Evolutionary conservation across 1,140 invertebrate genomes (phyloP).

Genomic region (Tetramorium parvispinum): DNA sequence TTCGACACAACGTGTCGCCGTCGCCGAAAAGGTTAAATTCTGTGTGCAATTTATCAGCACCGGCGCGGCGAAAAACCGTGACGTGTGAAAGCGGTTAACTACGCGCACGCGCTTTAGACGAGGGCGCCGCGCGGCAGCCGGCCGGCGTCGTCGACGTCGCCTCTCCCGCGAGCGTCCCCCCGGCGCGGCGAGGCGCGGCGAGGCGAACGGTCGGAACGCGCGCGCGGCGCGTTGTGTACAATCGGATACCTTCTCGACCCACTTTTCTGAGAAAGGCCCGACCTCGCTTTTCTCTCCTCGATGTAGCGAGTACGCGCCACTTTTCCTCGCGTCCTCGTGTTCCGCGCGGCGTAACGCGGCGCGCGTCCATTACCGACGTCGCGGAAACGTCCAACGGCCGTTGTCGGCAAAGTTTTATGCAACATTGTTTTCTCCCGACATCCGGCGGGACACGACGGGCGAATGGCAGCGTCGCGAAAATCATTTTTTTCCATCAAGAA

Average conservation of each 20-base stretch:
- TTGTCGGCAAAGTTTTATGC: neutral
- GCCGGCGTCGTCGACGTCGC: slow-evolving; percentile 16
- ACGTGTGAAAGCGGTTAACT: slow-evolving; percentile 48
- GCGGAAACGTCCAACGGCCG: slow-evolving; percentile 29
- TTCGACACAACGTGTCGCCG: slow-evolving; percentile 62
- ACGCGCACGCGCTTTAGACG: slow-evolving; percentile 58
- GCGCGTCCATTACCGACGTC: neutral
- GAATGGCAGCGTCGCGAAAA: neutral
- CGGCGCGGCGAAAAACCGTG: slow-evolving; percentile 6
- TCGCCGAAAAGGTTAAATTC: slow-evolving; percentile 50
- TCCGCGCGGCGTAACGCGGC: slow-evolving; percentile 61
- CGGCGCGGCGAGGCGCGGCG: slow-evolving; percentile 3
- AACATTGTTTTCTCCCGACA: neutral
- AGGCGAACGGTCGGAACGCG: slow-evolving; percentile 38
- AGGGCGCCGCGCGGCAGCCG: slow-evolving; percentile 33
- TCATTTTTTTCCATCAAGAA: neutral
- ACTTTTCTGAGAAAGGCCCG: slow-evolving; percentile 83
- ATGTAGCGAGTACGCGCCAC: slow-evolving; percentile 78
- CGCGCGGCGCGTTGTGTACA: slow-evolving; percentile 36
- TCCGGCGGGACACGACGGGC: neutral
- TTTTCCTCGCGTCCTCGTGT: slow-evolving; percentile 76
- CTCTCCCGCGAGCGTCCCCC: slow-evolving; percentile 59
- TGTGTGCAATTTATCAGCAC: neutral
- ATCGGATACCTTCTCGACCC: slow-evolving; percentile 79
- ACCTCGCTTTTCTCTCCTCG: slow-evolving; percentile 81